Percentiles rank a stretch among this genome's conserved stretches.
Evolutionary conservation across 2,797 vertebrate species (phyloP).

Genomic region (Staurois parvus): DNA sequence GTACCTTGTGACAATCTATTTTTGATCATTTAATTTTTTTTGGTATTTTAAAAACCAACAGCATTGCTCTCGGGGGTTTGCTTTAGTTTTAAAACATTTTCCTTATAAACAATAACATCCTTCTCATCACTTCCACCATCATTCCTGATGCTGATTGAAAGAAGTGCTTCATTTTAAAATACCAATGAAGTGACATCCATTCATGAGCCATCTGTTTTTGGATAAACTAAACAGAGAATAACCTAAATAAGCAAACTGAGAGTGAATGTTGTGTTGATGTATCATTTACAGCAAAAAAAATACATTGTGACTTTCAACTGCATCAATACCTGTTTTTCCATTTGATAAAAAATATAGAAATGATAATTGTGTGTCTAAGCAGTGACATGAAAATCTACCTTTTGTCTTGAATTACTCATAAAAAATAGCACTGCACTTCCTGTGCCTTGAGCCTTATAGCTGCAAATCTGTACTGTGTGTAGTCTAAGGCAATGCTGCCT

Average conservation of each 20-base stretch:
- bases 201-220: slow-evolving; percentile 32
- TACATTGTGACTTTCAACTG: background rate
- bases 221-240: slow-evolving; percentile 38
- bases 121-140: slow-evolving; percentile 50
- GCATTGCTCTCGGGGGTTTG: slow-evolving; percentile 9
- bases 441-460: too few relatives aligned
- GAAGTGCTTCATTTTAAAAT: slow-evolving; percentile 48
- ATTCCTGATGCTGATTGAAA: slow-evolving; percentile 45
- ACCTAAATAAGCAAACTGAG: slow-evolving; percentile 37
- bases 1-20: background rate
- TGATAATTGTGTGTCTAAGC: background rate
- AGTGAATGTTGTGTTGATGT: slow-evolving; percentile 33
- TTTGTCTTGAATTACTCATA: too few relatives aligned
- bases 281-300: slow-evolving; percentile 37
- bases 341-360: background rate
- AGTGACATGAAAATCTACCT: too few relatives aligned
- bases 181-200: slow-evolving; percentile 52
- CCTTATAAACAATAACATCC: slow-evolving; percentile 55
- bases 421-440: too few relatives aligned
- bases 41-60: background rate
- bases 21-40: background rate
- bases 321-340: background rate
- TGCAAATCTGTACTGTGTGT: too few relatives aligned
- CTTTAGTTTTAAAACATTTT: slow-evolving; percentile 46
- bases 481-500: too few relatives aligned